phyloP scores from a whole-genome alignment of 2,113 vertebrate species.

The Oryzias curvinotus region DNA sequence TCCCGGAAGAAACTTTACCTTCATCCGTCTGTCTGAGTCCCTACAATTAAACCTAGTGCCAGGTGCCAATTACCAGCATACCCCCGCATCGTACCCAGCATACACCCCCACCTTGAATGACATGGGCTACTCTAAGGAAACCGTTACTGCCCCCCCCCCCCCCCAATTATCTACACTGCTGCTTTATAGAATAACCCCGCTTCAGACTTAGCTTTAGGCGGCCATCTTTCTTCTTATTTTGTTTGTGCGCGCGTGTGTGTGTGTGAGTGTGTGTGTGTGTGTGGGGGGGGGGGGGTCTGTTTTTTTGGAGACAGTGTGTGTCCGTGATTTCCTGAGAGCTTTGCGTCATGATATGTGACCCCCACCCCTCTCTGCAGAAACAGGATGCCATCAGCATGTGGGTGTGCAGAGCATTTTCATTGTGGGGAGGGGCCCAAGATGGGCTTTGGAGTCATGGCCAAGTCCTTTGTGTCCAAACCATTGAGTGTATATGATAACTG shows the following conservation, averaged over 20 bases:
- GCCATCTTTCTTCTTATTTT: constrained; percentile 18
- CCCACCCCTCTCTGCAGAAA: neutral
- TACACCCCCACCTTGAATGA: constrained; percentile 66
- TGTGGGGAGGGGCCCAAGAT: too few species aligned
- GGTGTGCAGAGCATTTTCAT: too few species aligned
- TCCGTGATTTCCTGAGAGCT: constrained; percentile 24
- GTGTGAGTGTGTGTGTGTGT: too few species aligned
- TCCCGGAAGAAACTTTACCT: constrained; percentile 24
- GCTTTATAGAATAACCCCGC: constrained; percentile 12
- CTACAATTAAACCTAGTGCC: constrained; percentile 70
- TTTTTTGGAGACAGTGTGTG: constrained; percentile 6
- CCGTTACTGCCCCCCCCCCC: constrained; percentile 67
- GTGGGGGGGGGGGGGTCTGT: neutral
- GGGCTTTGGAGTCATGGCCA: too few species aligned
- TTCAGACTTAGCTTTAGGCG: too few species aligned
- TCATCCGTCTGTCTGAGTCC: constrained; percentile 57
- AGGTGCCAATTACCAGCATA: constrained; percentile 74
- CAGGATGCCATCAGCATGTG: neutral
- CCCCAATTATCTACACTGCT: constrained; percentile 43
- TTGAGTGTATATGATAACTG: too few species aligned
- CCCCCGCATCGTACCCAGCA: constrained; percentile 51
- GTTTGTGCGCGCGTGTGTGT: constrained; percentile 6
- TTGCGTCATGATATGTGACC: constrained; percentile 6
- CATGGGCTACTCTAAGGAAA: constrained; percentile 69
- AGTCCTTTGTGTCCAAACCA: too few species aligned